Evolutionary conservation across 2,888 invertebrate species (phyloP).

Genomic region (Agonum fuliginosum): DNA sequence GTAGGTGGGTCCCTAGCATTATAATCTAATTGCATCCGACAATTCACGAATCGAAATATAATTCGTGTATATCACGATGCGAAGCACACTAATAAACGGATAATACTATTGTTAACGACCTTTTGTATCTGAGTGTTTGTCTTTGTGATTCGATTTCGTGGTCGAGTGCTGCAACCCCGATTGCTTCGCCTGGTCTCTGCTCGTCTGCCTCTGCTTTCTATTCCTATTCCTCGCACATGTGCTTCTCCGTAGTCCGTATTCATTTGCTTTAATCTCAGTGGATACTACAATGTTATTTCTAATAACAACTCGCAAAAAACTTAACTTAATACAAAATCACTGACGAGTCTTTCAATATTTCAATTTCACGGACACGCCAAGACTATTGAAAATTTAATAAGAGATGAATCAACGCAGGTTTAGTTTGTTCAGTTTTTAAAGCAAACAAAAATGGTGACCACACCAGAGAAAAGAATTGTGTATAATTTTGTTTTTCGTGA

Average conservation of each 20-base stretch:
- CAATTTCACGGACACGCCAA: too few species aligned
- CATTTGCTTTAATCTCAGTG: too few species aligned
- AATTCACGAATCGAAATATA: slow-evolving; percentile 54
- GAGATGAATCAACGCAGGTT: too few species aligned
- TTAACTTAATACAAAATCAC: too few species aligned
- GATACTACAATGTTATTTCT: too few species aligned
- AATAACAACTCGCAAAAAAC: too few species aligned
- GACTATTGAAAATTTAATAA: too few species aligned
- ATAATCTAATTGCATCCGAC: slow-evolving; percentile 47
- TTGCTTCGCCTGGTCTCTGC: background rate
- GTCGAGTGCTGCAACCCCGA: slow-evolving; percentile 28
- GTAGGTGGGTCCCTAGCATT: background rate
- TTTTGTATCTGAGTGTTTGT: slow-evolving; percentile 46
- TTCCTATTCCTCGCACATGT: background rate
- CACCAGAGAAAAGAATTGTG: slow-evolving; percentile 17
- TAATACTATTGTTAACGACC: slow-evolving; percentile 46
- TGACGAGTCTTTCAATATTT: too few species aligned
- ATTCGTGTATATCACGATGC: slow-evolving; percentile 41
- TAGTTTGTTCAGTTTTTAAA: too few species aligned
- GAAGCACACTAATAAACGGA: slow-evolving; percentile 30
- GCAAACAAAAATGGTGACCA: background rate
- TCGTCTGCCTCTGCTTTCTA: background rate
- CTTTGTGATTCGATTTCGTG: slow-evolving; percentile 48
- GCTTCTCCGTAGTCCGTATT: background rate
- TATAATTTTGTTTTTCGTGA: slow-evolving; percentile 43